A percentile compares a stretch with the other conserved stretches of the same genome.
These are phyloP conservation scores for Festucalex cinctus DNA, from an alignment of 2,113 vertebrate genomes.

Conservation along the genomic window DNA sequence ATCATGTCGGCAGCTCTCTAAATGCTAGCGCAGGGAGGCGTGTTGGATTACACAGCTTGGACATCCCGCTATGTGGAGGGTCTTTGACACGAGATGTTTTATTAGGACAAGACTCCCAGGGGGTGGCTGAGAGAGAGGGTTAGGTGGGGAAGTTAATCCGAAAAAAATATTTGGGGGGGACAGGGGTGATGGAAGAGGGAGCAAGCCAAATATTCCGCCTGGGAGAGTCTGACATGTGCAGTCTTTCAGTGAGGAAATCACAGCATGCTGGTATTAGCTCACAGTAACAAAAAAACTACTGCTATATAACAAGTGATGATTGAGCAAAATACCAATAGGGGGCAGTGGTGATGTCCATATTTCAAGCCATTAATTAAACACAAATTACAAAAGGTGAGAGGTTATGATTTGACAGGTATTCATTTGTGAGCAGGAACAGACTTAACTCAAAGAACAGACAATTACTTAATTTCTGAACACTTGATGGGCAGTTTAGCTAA, in stretches of 20 bases:
- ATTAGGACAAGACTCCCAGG: constrained; percentile 58
- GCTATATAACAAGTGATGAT: constrained; percentile 54
- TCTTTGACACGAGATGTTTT: constrained; percentile 58
- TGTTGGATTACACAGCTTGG: constrained; percentile 51
- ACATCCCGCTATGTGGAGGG: constrained; percentile 53
- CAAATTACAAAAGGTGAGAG: no score
- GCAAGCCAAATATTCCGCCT: constrained; percentile 49
- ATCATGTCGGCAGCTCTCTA: constrained; percentile 65
- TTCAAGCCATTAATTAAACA: background rate
- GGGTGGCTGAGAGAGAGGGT: constrained; percentile 28
- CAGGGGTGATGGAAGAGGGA: constrained; percentile 11
- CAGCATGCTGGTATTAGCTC: constrained; percentile 32
- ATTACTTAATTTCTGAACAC: no score
- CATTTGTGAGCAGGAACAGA: no score
- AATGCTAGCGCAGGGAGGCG: constrained; percentile 42
- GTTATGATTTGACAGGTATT: no score
- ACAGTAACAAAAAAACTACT: constrained; percentile 53
- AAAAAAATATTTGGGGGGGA: constrained; percentile 41
- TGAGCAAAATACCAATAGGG: constrained; percentile 47
- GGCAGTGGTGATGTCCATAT: background rate
- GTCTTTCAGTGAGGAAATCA: constrained; percentile 54
- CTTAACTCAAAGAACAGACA: no score
- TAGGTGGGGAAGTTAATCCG: constrained; percentile 47
- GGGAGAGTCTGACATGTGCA: constrained; percentile 53
- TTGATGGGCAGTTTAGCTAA: no score